Evolutionary conservation across 2,113 vertebrate genomes (phyloP).

Genomic region (Tilapia sparmanii): DNA sequence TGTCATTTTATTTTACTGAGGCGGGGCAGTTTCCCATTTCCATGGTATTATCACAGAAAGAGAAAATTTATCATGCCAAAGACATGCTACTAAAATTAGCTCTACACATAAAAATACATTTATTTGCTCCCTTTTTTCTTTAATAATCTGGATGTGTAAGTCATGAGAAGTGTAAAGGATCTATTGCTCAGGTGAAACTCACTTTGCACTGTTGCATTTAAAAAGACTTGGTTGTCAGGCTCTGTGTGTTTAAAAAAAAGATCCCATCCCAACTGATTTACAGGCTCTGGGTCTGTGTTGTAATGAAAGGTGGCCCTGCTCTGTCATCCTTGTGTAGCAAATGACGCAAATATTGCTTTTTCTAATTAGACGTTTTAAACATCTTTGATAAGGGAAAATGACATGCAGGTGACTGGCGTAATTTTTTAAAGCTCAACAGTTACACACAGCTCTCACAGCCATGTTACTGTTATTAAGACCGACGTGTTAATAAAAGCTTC

Average conservation of each 20-base stretch:
- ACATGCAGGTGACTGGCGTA: neutral
- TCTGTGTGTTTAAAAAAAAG: neutral
- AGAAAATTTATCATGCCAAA: neutral
- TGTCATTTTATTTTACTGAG: neutral
- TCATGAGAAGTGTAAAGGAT: neutral
- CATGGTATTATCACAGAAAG: neutral
- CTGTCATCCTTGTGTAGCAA: neutral
- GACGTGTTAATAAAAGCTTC: neutral
- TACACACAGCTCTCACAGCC: neutral
- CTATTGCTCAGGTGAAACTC: neutral
- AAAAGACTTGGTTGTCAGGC: neutral
- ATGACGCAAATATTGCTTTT: neutral
- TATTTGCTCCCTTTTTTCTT: neutral
- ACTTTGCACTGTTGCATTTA: neutral
- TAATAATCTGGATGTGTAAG: neutral
- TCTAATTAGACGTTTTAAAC: neutral
- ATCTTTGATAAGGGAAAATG: neutral
- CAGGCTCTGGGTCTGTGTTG: neutral
- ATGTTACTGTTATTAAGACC: neutral
- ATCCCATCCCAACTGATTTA: neutral
- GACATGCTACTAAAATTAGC: neutral
- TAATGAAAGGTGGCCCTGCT: neutral
- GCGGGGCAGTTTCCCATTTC: neutral
- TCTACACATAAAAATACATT: neutral
- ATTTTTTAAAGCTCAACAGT: neutral